A percentile compares a stretch with the other conserved stretches of the same genome.
These are phyloP conservation scores for Ovis canadensis DNA, from an alignment of 2,113 vertebrate genomes.

Conservation along the genomic window DNA sequence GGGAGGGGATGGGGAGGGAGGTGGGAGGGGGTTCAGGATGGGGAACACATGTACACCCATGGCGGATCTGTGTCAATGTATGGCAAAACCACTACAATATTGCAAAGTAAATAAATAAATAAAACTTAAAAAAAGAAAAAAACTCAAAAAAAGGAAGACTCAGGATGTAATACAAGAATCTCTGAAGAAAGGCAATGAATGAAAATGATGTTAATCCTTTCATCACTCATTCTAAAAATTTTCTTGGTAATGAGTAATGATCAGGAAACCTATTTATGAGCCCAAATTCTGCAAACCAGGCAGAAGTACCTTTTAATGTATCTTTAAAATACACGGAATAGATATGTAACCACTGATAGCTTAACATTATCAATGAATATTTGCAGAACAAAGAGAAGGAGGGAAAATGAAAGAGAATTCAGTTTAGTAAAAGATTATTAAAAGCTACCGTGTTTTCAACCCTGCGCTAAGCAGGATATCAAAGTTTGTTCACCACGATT, in stretches of 20 bases:
- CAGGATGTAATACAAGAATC: not conserved
- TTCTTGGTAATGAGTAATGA: not conserved
- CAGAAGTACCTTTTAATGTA: not conserved
- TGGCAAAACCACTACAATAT: too few relatives aligned
- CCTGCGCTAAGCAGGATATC: not conserved
- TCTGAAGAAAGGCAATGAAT: not conserved
- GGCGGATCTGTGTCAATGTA: too few relatives aligned
- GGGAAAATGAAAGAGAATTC: not conserved
- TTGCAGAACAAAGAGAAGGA: not conserved
- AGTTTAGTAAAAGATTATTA: not conserved
- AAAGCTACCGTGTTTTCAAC: not conserved
- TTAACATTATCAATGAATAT: not conserved
- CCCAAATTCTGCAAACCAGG: not conserved
- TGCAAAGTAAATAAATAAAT: too few relatives aligned
- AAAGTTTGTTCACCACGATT: not conserved
- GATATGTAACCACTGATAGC: not conserved
- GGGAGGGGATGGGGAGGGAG: too few relatives aligned
- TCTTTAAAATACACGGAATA: not conserved
- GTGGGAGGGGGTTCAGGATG: too few relatives aligned
- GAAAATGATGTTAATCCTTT: not conserved
- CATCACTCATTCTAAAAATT: not conserved
- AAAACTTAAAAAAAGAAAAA: too few relatives aligned
- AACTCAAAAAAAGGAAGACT: not conserved
- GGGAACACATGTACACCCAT: too few relatives aligned
- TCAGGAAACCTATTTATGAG: not conserved